Conservation (phyloP, 2,113 vertebrate genomes). For the Formicarius rufipectus region DNA sequence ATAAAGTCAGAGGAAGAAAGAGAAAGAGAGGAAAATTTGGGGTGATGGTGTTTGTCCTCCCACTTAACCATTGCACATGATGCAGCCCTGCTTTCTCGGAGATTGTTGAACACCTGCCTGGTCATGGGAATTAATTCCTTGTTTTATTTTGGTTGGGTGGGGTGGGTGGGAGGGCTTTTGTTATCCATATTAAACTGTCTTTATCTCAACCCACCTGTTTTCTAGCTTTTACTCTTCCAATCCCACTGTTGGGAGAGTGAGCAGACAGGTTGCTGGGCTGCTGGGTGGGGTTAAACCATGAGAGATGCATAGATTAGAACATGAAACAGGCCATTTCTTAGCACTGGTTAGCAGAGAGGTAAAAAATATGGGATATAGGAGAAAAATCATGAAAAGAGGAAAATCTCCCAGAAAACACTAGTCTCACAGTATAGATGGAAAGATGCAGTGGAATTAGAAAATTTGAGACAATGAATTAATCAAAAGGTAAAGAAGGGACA, state of each 20-base stretch:
- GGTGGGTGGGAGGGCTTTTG: neutral
- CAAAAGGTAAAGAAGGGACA: neutral
- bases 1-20: neutral
- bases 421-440: neutral
- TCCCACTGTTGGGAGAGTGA: neutral
- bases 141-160: neutral
- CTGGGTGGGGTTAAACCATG: neutral
- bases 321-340: neutral
- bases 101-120: neutral
- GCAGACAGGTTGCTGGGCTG: neutral
- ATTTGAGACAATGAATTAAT: neutral
- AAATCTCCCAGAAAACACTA: neutral
- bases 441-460: neutral
- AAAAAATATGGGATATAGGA: neutral
- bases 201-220: neutral
- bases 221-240: neutral
- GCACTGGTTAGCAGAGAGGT: neutral
- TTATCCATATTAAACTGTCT: neutral
- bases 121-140: neutral
- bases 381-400: neutral
- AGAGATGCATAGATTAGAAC: neutral
- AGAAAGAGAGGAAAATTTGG: neutral
- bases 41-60: neutral
- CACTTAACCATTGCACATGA: neutral
- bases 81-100: neutral